phyloP scores from a whole-genome alignment of 2,797 vertebrate genomes.

The Trachurus trachurus region DNA sequence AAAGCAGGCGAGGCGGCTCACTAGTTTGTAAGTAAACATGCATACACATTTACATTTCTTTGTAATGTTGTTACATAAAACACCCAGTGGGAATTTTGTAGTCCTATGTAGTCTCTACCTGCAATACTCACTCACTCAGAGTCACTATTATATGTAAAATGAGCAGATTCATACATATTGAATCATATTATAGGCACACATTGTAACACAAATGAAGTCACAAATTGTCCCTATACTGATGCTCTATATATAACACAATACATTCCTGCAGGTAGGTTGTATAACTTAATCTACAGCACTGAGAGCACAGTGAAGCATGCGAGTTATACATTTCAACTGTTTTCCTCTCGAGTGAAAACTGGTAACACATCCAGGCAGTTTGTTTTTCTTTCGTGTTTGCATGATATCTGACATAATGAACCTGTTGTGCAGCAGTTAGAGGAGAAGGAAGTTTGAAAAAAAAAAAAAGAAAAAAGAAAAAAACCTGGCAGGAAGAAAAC shows the following conservation, averaged over 20 bases:
- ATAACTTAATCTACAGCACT: not conserved
- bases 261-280: not conserved
- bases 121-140: not conserved
- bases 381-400: not conserved
- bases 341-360: not conserved
- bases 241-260: not conserved
- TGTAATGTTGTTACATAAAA: not conserved
- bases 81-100: not conserved
- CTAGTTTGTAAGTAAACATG: no score
- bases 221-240: not conserved
- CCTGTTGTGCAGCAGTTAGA: not conserved
- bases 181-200: not conserved
- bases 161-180: not conserved
- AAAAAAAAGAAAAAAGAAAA: not conserved
- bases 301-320: not conserved
- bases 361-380: not conserved
- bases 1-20: not conserved
- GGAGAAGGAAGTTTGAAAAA: constrained; percentile 7
- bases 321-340: not conserved
- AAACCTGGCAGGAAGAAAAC: not conserved
- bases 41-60: not conserved
- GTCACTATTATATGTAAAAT: not conserved
- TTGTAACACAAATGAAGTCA: not conserved
- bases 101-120: not conserved
- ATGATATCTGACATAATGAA: not conserved